Evolutionary conservation across 2,113 vertebrate species (phyloP), one percentile per base, ranked within the genome.

Genomic region (Charadrius vociferus): DNA sequence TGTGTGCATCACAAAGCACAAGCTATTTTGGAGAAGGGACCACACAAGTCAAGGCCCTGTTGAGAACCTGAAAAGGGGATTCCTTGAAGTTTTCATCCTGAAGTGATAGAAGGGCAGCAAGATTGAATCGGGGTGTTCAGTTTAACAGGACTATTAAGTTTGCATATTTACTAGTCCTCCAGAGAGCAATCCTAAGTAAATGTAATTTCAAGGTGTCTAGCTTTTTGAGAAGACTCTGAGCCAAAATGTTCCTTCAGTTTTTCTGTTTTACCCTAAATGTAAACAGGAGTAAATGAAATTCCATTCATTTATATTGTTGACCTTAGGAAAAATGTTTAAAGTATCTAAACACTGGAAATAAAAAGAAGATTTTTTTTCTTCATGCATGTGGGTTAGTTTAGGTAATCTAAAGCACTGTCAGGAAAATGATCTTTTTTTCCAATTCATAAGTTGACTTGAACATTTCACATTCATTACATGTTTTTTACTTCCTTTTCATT

Each of bases 151-250:
- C 45, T 77, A 14, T 75, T 62, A 92, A 23, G 26, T 59, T 39
- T 47, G 7, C 53, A 1, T 67, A 15, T 73, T 83, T 50, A 47
- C 27, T 62, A 11, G 36, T 81, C 20, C 74, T 93, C 67, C 50
- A 56, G 62, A 94, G 81, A 85, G 27, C 16, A 11, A 72, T 41
- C 19, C 30, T 32, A 53, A 65, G n/a, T 37, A 73, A 95, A 90
- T 77, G 72, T 70, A 66, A 83, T 96, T 96, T 95, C 85, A 78
- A 83, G 71, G 79, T 82, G 39, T 65, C n/a, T 74, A 23, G 39
- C 16, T 72, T 82, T 66, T 61, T 2, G 0, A 58, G 59, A 65
- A 70, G 37, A n/a, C 59, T 53, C 36, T 66, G n/a, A 90, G 68
- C 78, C 23, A 70, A 86, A 70, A 26, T n/a, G 22, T 73, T 45